Evolutionary conservation across 2,888 invertebrate species (phyloP).

Genomic region (Subacronicta megacephala): DNA sequence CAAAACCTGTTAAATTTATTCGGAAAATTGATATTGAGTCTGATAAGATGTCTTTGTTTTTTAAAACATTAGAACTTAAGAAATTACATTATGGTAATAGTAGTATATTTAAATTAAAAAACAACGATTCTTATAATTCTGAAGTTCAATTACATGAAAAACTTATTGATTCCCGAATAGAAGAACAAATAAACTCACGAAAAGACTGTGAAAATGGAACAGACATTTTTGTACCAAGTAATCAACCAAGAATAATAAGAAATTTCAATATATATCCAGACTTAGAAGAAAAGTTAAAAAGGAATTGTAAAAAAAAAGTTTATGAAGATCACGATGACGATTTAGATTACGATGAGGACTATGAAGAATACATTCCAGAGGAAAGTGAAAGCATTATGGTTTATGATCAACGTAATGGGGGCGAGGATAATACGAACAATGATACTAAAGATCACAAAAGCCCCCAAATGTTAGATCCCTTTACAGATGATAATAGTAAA

Average conservation of each 20-base stretch:
- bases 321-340: conserved; percentile 17
- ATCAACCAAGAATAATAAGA: conserved; percentile 63
- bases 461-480: no score
- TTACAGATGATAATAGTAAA: conserved; percentile 29
- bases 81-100: neutral
- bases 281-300: conserved; percentile 53
- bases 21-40: conserved; percentile 17
- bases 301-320: neutral
- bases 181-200: neutral
- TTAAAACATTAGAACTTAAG: conserved; percentile 20
- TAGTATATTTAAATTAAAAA: neutral
- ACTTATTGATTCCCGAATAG: neutral
- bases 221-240: conserved; percentile 9
- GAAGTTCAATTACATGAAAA: neutral
- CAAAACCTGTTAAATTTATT: conserved; percentile 29
- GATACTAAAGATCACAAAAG: conserved; percentile 16
- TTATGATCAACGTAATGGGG: conserved; percentile 22
- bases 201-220: neutral
- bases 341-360: conserved; percentile 46
- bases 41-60: conserved; percentile 7
- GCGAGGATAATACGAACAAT: conserved; percentile 19
- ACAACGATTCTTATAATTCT: neutral
- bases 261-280: conserved; percentile 64
- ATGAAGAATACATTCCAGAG: conserved; percentile 36
- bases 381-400: conserved; percentile 13